Percentiles rank a stretch among this genome's conserved stretches.
These are phyloP conservation scores for Ormyrus thymus DNA, from an alignment of 2,888 invertebrate genomes.

Conservation along the genomic window DNA sequence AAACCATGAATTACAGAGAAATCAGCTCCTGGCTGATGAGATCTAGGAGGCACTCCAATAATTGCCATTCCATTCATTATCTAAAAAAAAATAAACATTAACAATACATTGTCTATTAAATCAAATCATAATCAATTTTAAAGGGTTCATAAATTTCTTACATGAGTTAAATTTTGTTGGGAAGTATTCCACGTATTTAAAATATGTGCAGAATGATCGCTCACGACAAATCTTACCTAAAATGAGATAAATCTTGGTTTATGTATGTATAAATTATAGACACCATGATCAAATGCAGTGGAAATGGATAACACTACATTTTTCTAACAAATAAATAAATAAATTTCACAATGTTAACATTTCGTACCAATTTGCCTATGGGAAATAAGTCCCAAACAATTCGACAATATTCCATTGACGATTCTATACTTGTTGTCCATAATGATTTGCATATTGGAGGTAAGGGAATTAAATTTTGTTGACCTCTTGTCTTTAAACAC, in stretches of 20 bases:
- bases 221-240: constrained; percentile 89
- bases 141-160: constrained; percentile 74
- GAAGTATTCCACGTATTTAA: constrained; percentile 89
- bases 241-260: constrained; percentile 63
- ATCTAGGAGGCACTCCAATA: constrained; percentile 85
- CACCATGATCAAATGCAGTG: neutral
- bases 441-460: constrained; percentile 93
- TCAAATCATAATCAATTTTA: neutral
- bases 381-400: constrained; percentile 99
- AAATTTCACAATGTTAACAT: neutral
- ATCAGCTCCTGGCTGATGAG: constrained; percentile 79
- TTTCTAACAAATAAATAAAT: constrained; percentile 11
- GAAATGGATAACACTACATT: neutral
- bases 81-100: constrained; percentile 73
- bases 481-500: constrained; percentile 75
- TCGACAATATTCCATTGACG: constrained; percentile 95
- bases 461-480: constrained; percentile 85
- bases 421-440: constrained; percentile 98
- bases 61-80: constrained; percentile 88
- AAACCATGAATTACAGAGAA: constrained; percentile 88
- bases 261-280: constrained; percentile 2
- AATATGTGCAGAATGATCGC: constrained; percentile 89
- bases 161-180: constrained; percentile 92
- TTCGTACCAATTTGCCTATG: constrained; percentile 85
- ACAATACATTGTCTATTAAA: constrained; percentile 7